A percentile compares a stretch with the other conserved stretches of the same genome.
Conservation (phyloP, 2,888 invertebrate genomes). For the Timema podura region DNA sequence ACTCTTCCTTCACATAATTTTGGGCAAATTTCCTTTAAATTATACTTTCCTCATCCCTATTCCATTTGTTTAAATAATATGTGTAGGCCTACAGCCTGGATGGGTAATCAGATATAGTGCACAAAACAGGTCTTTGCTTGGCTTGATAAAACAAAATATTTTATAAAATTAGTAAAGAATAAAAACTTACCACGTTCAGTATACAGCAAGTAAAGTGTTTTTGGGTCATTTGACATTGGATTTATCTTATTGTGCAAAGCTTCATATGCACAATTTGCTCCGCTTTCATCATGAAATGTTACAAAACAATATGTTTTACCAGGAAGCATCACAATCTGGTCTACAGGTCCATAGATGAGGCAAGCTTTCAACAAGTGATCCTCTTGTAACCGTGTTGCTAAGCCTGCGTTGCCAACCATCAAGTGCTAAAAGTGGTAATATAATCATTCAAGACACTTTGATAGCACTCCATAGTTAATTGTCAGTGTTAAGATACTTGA, state of each 20-base stretch:
- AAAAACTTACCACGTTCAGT: constrained; percentile 53
- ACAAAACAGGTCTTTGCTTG: too few relatives aligned
- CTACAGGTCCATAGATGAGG: constrained; percentile 50
- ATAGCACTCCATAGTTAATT: too few relatives aligned
- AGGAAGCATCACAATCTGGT: constrained; percentile 64
- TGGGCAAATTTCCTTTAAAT: too few relatives aligned
- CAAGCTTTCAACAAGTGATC: constrained; percentile 57
- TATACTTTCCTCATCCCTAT: too few relatives aligned
- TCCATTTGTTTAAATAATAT: too few relatives aligned
- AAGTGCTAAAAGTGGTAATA: constrained; percentile 56
- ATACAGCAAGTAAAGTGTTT: constrained; percentile 63
- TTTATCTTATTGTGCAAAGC: constrained; percentile 57
- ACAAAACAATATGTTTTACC: constrained; percentile 81
- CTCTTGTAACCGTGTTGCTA: constrained; percentile 72
- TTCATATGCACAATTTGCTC: constrained; percentile 55
- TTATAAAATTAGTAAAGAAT: too few relatives aligned
- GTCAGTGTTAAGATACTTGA: too few relatives aligned
- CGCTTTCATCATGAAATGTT: constrained; percentile 50
- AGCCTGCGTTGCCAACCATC: constrained; percentile 80
- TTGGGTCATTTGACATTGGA: constrained; percentile 49
- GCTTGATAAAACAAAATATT: too few relatives aligned
- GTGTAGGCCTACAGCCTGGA: too few relatives aligned
- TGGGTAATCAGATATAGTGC: too few relatives aligned
- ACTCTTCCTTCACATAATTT: too few relatives aligned
- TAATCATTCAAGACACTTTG: background rate